Base-by-base conservation (phyloP, 2,797 vertebrate genomes). In the Onychomys arenicola region DNA sequence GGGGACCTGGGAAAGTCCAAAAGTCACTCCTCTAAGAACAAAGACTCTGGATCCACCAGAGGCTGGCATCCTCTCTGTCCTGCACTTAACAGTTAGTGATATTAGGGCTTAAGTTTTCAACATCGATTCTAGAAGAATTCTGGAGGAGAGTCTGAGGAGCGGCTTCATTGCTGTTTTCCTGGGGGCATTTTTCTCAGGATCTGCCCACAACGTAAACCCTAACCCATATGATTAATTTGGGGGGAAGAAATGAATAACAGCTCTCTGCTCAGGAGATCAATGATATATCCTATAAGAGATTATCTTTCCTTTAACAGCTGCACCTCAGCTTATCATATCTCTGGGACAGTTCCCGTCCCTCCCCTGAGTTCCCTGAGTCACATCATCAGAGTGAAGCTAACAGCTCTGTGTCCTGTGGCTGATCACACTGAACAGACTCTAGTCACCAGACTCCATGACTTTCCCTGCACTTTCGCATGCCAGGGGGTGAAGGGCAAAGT, bases 1-100 rank as follows among this genome's bases (percentile, higher is more conserved):
- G 10, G 91, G 95, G 97, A 82, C 95, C 93, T 23, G 55, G 61
- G 40, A 90, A 88, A 91, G 86, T 90, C 96, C 65, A 55, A 85
- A 95, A 96, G 95, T 94, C 94, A 73, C 80, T 85, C 92, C 80
- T 85, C 92, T 21, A 37, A 92, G 91, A 96, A 91, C 34, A 55
- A 80, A 65, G 87, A 55, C 21, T 90, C 49, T 37, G 23, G 7
- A 13, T 4, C 23, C n/a, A 59, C 32, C 67, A 0, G 2, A 71
- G 2, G 12, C 55, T 8, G 1, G 7, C 5, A 9, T 67, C 21
- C 19, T 63, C 32, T 59, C 17, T 14, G 12, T 37, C 5, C 29
- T 63, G 19, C 11, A 21, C 52, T 78, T 40, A 13, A 0, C 11
- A 65, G 34, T 55, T 29, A 6, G 80, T 37, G 19, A n/a, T n/a